Evolutionary conservation across 2,113 vertebrate genomes (phyloP), one percentile per base, ranked within the genome.

Genomic region (Ochotona curzoniae): DNA sequence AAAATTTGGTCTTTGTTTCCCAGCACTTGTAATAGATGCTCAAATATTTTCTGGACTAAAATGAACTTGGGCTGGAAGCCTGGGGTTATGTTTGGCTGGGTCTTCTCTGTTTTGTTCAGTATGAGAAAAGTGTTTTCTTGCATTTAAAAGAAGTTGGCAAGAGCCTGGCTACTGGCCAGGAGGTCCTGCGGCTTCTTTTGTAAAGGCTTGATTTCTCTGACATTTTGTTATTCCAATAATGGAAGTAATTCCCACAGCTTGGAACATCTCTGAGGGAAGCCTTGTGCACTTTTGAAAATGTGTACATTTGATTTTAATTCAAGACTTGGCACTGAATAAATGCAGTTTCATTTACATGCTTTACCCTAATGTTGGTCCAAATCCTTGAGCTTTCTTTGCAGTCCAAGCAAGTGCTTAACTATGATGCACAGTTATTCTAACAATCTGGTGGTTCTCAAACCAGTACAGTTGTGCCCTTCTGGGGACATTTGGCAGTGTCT

Each of bases 41-140:
- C 79, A 95, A 84, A 93, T 96, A 87, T 82, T 95, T 94, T 82
- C 83, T 96, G 84, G 91, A 82, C 74, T 78, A 7, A 79, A 83
- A 44, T 78, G 57, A 91, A 94, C 76, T 64, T 91, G 91, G 89
- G 75, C 81, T 13, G 73, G 1, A 38, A 92, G 89, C 83, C 82
- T 74, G 79, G 83, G 79, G 30, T 88, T 93, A 81, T 76, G 23
- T 92, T 96, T 97, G 96, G 95, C 92, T 85, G 74, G 17, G 3
- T 54, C 32, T 81, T 18, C 69, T 20, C 70, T 75, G 47, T 90
- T 97, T 95, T 87, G 64, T 96, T 79, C 47, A 4, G 83, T 17
- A 23, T 86, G 21, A 91, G 66, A 93, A 91, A 93, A 95, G 92
- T 91, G 78, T 93, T 96, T 94, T 94, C 90, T 94, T 30, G 54